phyloP scores from a whole-genome alignment of 2,797 vertebrate species.

The Allochrocebus solatus region DNA sequence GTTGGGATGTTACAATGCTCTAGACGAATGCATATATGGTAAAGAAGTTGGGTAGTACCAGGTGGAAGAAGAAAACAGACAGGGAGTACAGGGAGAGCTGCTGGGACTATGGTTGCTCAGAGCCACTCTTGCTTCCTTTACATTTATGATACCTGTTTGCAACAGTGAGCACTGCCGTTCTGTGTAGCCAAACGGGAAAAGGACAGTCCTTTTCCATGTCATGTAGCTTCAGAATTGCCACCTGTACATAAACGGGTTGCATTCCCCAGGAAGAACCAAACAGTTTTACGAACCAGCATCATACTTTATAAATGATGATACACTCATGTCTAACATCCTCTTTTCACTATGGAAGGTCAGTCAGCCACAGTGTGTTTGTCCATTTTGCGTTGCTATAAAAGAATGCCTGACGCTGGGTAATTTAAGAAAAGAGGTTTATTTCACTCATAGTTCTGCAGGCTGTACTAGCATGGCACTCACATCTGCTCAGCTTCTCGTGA shows the following conservation, averaged over 20 bases:
- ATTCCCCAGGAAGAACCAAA: not conserved
- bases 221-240: not conserved
- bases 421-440: not conserved
- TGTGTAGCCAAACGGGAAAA: not conserved
- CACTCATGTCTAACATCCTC: not conserved
- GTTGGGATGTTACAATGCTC: not conserved
- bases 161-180: not conserved
- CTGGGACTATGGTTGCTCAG: not conserved
- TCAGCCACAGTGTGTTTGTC: not conserved
- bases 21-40: not conserved
- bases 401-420: not conserved
- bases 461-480: not conserved
- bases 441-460: not conserved
- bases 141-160: not conserved
- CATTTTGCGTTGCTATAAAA: rapidly evolving
- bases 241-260: not conserved
- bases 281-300: rapidly evolving
- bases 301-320: too few species aligned
- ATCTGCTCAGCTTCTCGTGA: not conserved
- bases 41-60: not conserved
- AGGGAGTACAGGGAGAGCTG: not conserved
- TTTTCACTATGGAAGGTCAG: not conserved
- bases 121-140: not conserved
- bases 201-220: not conserved
- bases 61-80: not conserved